These are phyloP conservation scores for Cyclina sinensis DNA, from an alignment of 1,140 invertebrate species.

Conservation along the genomic window DNA sequence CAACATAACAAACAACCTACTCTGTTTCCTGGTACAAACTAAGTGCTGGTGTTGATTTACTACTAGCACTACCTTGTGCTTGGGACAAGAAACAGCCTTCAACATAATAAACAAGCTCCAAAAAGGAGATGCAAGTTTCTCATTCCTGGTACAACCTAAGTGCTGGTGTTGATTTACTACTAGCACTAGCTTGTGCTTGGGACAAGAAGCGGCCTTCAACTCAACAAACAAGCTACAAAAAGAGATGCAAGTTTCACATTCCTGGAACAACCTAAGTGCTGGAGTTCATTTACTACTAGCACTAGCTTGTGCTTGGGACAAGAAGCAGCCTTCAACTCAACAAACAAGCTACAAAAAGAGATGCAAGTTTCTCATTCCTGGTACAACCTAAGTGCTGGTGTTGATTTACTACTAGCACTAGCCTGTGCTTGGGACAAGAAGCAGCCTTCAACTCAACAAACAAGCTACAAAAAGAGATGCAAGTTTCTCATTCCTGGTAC, in stretches of 20 bases:
- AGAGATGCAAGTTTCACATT: too few relatives aligned
- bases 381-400: slow-evolving; percentile 9
- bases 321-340: too few relatives aligned
- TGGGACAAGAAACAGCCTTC: too few relatives aligned
- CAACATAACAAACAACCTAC: too few relatives aligned
- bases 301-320: too few relatives aligned
- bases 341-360: not conserved
- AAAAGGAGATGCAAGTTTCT: not conserved
- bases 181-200: not conserved
- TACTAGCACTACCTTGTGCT: slow-evolving; percentile 18
- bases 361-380: not conserved
- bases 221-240: too few relatives aligned
- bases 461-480: too few relatives aligned
- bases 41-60: not conserved
- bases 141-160: not conserved
- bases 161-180: not conserved
- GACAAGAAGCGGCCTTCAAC: too few relatives aligned
- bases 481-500: too few relatives aligned
- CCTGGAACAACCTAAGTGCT: too few relatives aligned
- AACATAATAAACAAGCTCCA: not conserved
- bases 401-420: not conserved
- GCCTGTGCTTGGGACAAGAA: not conserved
- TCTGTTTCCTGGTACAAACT: not conserved
- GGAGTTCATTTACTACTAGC: too few relatives aligned
- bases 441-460: too few relatives aligned